These are phyloP conservation scores for Hemicrepidius hirtus DNA, from an alignment of 2,888 invertebrate species.

Conservation along the genomic window DNA sequence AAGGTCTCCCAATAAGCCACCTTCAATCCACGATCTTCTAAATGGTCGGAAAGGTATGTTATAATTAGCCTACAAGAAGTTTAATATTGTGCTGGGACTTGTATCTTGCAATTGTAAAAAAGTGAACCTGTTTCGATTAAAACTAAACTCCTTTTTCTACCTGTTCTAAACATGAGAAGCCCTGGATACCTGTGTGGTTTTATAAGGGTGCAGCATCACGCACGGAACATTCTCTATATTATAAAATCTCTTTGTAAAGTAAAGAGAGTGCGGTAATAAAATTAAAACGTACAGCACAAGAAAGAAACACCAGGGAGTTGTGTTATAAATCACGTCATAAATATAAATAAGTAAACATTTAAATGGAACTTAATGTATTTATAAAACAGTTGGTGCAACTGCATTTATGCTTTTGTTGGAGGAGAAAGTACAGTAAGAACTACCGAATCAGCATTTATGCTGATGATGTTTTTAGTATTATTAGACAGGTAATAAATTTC, in stretches of 20 bases:
- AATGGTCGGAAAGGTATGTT: conserved; percentile 23
- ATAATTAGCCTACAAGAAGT: conserved; percentile 32
- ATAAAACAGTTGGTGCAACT: conserved; percentile 31
- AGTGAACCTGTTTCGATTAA: conserved; percentile 3
- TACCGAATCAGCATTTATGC: conserved; percentile 21
- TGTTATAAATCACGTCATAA: conserved; percentile 40
- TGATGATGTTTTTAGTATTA: conserved; percentile 28
- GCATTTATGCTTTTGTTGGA: conserved; percentile 26
- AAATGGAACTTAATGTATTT: conserved; percentile 34
- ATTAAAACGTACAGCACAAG: conserved; percentile 34
- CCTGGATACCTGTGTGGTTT: conserved; percentile 37
- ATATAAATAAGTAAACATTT: conserved; percentile 42
- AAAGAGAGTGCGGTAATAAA: conserved; percentile 28
- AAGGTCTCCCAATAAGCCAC: background rate
- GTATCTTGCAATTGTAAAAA: background rate
- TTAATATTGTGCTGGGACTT: conserved; percentile 8
- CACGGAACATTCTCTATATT: conserved; percentile 11
- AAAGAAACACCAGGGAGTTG: conserved; percentile 14
- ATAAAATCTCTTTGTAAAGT: conserved; percentile 11
- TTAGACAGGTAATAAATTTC: conserved; percentile 24
- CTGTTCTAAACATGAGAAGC: conserved; percentile 34
- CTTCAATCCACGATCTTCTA: conserved; percentile 10
- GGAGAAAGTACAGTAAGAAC: conserved; percentile 20
- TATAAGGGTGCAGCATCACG: conserved; percentile 31
- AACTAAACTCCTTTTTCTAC: conserved; percentile 35